These are phyloP conservation scores for Bergia sp. DNA, from an alignment of 92 coral and sea anemone species.

Conservation along the genomic window DNA sequence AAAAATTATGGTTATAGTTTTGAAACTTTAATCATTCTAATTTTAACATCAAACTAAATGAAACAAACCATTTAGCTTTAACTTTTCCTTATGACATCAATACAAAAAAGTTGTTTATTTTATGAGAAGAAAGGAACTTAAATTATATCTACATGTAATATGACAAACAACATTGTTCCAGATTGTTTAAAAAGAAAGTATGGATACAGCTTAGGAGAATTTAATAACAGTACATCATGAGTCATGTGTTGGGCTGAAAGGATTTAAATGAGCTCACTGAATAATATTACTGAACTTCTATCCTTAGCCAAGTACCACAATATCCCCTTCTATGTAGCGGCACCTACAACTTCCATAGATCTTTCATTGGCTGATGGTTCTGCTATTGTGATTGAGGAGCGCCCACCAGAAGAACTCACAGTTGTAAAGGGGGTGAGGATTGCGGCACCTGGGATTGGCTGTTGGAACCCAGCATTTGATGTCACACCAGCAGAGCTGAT, in stretches of 20 bases:
- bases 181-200: too few relatives aligned
- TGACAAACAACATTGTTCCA: too few relatives aligned
- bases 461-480: constrained; percentile 99
- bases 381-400: constrained; percentile 84
- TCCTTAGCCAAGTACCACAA: constrained; percentile 81
- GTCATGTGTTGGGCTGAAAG: too few relatives aligned
- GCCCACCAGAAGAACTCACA: constrained; percentile 80
- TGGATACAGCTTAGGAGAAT: neutral
- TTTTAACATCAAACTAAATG: too few relatives aligned
- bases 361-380: constrained; percentile 69
- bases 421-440: constrained; percentile 65
- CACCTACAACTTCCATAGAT: constrained; percentile 86
- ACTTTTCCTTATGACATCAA: too few relatives aligned
- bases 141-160: too few relatives aligned
- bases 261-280: neutral
- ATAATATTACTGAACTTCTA: neutral
- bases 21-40: too few relatives aligned
- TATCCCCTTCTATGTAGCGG: constrained; percentile 91
- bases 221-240: too few relatives aligned
- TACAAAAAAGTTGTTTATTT: too few relatives aligned
- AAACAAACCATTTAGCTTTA: too few relatives aligned
- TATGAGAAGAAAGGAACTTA: too few relatives aligned
- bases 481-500: constrained; percentile 91
- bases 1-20: too few relatives aligned
- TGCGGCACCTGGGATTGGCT: constrained; percentile 85